Conservation (phyloP, 2,113 vertebrate species). For the Zosterops lateralis region DNA sequence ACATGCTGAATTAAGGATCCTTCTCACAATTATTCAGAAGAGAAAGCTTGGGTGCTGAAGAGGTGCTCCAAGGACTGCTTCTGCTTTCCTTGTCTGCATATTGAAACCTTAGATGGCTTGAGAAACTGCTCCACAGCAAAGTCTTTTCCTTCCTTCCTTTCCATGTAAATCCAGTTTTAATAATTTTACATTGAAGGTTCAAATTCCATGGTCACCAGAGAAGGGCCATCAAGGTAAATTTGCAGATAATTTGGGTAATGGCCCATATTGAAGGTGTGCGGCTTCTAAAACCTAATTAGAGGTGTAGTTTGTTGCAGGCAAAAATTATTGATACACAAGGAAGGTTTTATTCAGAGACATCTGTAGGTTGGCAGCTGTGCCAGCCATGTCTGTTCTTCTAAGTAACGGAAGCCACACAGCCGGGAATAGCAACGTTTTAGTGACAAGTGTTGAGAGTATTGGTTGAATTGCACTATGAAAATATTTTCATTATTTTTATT, state of each 20-base stretch:
- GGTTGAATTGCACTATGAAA: conserved; percentile 42
- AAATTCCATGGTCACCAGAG: neutral
- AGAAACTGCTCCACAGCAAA: neutral
- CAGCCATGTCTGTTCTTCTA: conserved; percentile 49
- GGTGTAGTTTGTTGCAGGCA: conserved; percentile 1
- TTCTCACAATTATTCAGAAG: neutral
- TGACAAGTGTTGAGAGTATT: conserved; percentile 50
- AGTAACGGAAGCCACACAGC: conserved; percentile 36
- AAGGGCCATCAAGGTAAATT: neutral
- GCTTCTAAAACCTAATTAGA: conserved; percentile 37
- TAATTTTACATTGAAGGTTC: neutral
- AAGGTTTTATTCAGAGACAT: conserved; percentile 66
- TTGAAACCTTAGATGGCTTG: neutral
- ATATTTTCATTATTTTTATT: conserved; percentile 50
- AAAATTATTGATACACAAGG: conserved; percentile 49
- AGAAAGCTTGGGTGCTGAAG: neutral
- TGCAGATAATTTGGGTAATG: conserved; percentile 3
- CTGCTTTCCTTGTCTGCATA: neutral
- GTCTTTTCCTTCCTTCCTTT: neutral
- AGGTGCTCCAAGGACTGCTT: neutral
- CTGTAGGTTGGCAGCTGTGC: conserved; percentile 69
- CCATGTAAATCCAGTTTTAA: neutral
- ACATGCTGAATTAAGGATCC: neutral
- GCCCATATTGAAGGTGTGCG: neutral
- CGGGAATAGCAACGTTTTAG: conserved; percentile 15